Conservation (phyloP, 2,888 invertebrate genomes). For the Hesperia comma region DNA sequence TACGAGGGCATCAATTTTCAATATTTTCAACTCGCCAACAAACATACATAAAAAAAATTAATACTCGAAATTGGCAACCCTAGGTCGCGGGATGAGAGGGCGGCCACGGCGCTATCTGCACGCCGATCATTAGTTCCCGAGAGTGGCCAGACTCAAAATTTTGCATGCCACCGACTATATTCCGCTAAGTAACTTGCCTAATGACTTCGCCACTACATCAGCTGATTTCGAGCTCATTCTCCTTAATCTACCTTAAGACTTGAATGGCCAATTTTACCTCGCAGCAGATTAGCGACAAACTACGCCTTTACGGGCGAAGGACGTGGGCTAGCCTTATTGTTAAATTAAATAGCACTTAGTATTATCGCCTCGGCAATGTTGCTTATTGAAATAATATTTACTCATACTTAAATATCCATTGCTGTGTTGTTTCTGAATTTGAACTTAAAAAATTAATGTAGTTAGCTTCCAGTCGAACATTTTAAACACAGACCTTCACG, state of each 20-base stretch:
- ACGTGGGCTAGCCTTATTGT: constrained; percentile 7
- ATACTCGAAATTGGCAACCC: constrained; percentile 55
- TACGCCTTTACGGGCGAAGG: not conserved
- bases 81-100: constrained; percentile 56
- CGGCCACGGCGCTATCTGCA: constrained; percentile 59
- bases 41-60: too few species aligned
- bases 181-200: constrained; percentile 55
- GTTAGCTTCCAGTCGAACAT: too few species aligned
- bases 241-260: constrained; percentile 34
- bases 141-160: constrained; percentile 70
- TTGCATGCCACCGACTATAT: constrained; percentile 74
- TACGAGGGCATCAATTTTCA: too few species aligned
- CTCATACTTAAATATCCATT: too few species aligned
- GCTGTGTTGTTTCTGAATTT: too few species aligned
- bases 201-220: constrained; percentile 47
- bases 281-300: constrained; percentile 20
- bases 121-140: constrained; percentile 70
- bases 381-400: too few species aligned
- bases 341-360: not conserved
- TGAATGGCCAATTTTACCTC: constrained; percentile 25
- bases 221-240: constrained; percentile 41
- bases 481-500: too few species aligned
- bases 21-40: too few species aligned
- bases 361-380: not conserved
- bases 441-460: too few species aligned